Evolutionary conservation across 23 tunicate genomes (phyloP).

Genomic region (Trididemnum nubilum): DNA sequence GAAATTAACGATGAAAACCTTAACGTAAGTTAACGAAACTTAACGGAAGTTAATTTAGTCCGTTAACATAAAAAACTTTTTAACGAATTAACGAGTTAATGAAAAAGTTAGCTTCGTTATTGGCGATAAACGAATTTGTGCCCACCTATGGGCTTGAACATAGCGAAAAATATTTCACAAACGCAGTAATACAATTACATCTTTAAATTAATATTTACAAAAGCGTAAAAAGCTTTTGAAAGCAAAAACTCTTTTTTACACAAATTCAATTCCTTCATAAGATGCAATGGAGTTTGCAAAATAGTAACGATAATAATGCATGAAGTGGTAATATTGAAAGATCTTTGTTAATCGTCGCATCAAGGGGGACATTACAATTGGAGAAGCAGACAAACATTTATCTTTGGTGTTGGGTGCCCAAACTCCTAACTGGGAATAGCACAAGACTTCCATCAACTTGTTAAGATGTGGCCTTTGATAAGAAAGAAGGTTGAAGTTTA

Average conservation of each 20-base stretch:
- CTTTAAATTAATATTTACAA: neutral
- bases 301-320: constrained; percentile 9
- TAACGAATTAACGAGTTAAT: no score
- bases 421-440: constrained; percentile 42
- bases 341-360: constrained; percentile 1
- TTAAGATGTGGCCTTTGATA: constrained; percentile 44
- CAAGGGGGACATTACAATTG: neutral
- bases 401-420: constrained; percentile 41
- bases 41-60: no score
- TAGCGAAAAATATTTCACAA: no score
- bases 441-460: constrained; percentile 40
- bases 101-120: no score
- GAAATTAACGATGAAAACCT: no score
- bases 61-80: no score
- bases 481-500: neutral
- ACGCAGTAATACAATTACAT: no score
- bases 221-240: neutral
- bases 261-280: neutral
- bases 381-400: constrained; percentile 40
- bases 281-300: neutral
- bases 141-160: no score
- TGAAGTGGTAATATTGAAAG: constrained; percentile 4
- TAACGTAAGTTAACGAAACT: no score
- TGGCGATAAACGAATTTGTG: no score
- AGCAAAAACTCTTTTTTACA: no score